Evolutionary conservation across 2,797 vertebrate genomes (phyloP).

Genomic region (Cyclopterus lumpus): DNA sequence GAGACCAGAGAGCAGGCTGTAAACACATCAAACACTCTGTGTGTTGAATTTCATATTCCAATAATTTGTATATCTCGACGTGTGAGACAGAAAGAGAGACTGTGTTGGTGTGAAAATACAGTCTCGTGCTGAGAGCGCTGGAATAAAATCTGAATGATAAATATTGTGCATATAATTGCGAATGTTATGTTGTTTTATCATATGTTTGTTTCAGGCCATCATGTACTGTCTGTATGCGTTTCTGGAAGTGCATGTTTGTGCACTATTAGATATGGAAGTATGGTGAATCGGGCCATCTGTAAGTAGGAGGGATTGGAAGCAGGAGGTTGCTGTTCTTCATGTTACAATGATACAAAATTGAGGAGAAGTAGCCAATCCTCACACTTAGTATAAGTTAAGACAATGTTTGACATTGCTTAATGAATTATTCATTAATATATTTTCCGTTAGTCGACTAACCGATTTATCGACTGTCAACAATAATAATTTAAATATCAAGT

Average conservation of each 20-base stretch:
- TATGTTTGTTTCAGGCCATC: slow-evolving; percentile 35
- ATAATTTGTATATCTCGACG: not conserved
- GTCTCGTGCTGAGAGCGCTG: not conserved
- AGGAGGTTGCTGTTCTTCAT: not conserved
- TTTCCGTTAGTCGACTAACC: not conserved
- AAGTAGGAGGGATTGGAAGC: slow-evolving; percentile 65
- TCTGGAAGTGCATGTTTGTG: slow-evolving; percentile 3
- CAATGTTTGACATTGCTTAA: not conserved
- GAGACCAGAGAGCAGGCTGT: slow-evolving; percentile 1
- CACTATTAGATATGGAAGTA: slow-evolving; percentile 16
- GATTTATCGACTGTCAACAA: not conserved
- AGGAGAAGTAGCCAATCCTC: not conserved
- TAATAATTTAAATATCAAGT: not conserved
- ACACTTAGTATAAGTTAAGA: not conserved
- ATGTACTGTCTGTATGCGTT: slow-evolving; percentile 20
- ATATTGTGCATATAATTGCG: slow-evolving; percentile 16
- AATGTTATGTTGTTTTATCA: slow-evolving; percentile 25
- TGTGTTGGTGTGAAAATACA: slow-evolving; percentile 21
- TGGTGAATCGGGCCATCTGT: slow-evolving; percentile 66
- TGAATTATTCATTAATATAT: not conserved
- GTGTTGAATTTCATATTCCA: slow-evolving; percentile 12
- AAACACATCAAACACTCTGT: slow-evolving; percentile 6
- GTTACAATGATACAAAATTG: not conserved
- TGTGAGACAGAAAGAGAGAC: slow-evolving; percentile 8
- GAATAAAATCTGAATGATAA: slow-evolving; percentile 42